These are phyloP conservation scores for Zingel zingel DNA, from an alignment of 2,113 vertebrate genomes.

Conservation along the genomic window DNA sequence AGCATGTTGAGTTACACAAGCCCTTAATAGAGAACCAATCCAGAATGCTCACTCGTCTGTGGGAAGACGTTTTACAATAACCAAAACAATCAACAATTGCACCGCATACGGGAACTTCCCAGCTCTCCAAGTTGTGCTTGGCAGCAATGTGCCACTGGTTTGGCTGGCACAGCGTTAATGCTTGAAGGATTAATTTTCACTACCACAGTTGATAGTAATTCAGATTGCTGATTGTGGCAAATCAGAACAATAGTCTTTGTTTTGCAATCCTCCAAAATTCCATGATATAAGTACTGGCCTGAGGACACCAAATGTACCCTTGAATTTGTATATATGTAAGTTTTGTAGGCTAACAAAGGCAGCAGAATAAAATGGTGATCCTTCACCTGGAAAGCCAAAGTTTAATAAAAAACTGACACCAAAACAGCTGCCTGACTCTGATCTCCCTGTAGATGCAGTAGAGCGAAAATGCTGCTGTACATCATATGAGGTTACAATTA, in stretches of 20 bases:
- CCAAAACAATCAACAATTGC: slow-evolving; percentile 65
- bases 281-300: not conserved
- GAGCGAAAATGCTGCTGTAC: not conserved
- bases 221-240: slow-evolving; percentile 54
- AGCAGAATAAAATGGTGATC: not conserved
- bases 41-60: slow-evolving; percentile 48
- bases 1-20: slow-evolving; percentile 66
- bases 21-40: slow-evolving; percentile 53
- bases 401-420: not conserved
- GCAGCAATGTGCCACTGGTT: slow-evolving; percentile 60
- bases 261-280: slow-evolving; percentile 34
- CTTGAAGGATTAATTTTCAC: slow-evolving; percentile 66
- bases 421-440: not conserved
- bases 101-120: slow-evolving; percentile 57
- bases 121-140: slow-evolving; percentile 52
- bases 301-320: slow-evolving; percentile 17
- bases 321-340: not conserved
- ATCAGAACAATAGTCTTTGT: slow-evolving; percentile 73
- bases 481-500: not conserved
- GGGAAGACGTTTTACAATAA: slow-evolving; percentile 61
- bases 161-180: slow-evolving; percentile 50
- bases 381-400: not conserved
- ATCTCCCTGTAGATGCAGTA: not conserved
- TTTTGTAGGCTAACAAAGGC: not conserved
- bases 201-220: slow-evolving; percentile 58